phyloP scores from a whole-genome alignment of 2,888 invertebrate species.

The Nemotelus nigrinus region DNA sequence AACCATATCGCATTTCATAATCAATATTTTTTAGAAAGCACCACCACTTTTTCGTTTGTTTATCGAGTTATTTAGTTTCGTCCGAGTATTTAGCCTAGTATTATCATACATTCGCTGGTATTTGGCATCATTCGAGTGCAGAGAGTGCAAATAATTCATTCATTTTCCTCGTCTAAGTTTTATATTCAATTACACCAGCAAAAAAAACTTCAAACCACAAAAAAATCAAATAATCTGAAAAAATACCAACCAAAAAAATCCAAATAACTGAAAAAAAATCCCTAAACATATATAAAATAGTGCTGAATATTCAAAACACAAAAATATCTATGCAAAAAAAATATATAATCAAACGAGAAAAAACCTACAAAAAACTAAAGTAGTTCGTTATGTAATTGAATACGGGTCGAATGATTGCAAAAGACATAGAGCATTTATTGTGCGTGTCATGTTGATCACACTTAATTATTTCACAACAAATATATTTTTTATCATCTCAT shows the following conservation, averaged over 20 bases:
- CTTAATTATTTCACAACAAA: background rate
- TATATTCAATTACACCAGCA: conserved; percentile 24
- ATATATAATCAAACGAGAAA: background rate
- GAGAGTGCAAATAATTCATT: too few relatives aligned
- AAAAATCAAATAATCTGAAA: background rate
- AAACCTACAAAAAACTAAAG: conserved; percentile 8
- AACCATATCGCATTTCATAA: too few relatives aligned
- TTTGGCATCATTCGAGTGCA: conserved; percentile 19
- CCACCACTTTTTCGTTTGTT: conserved; percentile 25
- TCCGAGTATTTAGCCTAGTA: conserved; percentile 7
- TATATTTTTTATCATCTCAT: conserved; percentile 19
- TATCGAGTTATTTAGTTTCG: conserved; percentile 31
- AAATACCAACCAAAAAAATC: background rate
- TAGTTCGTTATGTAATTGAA: conserved; percentile 28
- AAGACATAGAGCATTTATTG: too few relatives aligned
- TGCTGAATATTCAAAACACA: background rate
- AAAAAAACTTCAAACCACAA: conserved; percentile 9
- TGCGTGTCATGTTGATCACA: background rate
- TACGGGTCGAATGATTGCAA: background rate
- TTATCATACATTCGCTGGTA: background rate
- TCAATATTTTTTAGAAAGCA: conserved; percentile 17
- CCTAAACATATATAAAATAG: background rate
- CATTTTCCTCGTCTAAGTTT: background rate
- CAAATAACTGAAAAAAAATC: conserved; percentile 15
- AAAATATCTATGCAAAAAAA: background rate